Percentiles rank a stretch among this genome's conserved stretches.
Conservation (phyloP, 2,113 vertebrate species). For the Nesospiza acunhae region DNA sequence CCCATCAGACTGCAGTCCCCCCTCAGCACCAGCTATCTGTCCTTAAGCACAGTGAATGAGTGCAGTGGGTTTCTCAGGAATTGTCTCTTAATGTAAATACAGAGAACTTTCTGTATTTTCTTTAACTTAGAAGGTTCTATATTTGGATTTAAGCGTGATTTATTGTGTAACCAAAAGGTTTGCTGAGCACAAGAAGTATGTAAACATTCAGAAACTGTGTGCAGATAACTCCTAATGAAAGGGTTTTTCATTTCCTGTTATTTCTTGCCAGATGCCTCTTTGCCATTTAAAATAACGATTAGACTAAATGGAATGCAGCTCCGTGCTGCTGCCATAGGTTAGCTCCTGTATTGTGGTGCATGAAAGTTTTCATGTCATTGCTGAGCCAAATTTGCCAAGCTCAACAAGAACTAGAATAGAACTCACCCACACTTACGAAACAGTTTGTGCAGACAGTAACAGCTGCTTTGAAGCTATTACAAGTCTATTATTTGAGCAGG, state of each 20-base stretch:
- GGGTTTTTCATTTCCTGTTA: neutral
- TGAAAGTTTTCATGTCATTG: neutral
- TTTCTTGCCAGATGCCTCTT: neutral
- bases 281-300: rapidly evolving
- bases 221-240: neutral
- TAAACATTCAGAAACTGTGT: neutral
- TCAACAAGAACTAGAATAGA: neutral
- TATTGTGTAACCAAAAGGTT: neutral
- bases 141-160: neutral
- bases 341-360: neutral
- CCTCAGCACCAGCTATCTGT: rapidly evolving
- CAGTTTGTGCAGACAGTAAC: neutral
- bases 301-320: neutral
- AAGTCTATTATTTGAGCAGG: neutral
- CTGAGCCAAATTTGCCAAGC: neutral
- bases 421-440: neutral
- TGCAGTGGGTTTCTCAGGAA: neutral
- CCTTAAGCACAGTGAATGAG: neutral
- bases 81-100: neutral
- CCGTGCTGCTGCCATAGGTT: rapidly evolving
- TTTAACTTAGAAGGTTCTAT: neutral
- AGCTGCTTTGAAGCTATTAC: slow-evolving; percentile 10
- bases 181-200: neutral
- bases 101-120: neutral
- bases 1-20: neutral